phyloP scores from a whole-genome alignment of 2,888 invertebrate genomes.

The Erebia epiphron region DNA sequence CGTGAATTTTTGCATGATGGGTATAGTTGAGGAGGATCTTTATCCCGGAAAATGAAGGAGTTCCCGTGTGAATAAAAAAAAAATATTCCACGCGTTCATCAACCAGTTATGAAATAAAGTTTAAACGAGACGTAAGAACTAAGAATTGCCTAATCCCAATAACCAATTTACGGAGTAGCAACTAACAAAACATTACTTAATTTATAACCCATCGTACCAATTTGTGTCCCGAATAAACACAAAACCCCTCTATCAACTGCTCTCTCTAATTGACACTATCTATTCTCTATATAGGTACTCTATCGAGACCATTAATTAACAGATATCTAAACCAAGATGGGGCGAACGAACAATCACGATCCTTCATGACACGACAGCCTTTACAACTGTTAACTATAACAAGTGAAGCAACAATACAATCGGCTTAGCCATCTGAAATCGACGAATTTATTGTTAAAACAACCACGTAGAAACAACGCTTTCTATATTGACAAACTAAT shows the following conservation, averaged over 20 bases:
- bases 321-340: slow-evolving; percentile 55
- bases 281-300: slow-evolving; percentile 56
- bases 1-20: no score
- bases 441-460: slow-evolving; percentile 24
- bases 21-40: no score
- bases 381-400: slow-evolving; percentile 37
- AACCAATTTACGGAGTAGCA: neutral
- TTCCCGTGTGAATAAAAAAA: no score
- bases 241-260: slow-evolving; percentile 47
- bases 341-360: slow-evolving; percentile 58
- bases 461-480: slow-evolving; percentile 11
- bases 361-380: slow-evolving; percentile 43
- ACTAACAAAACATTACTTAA: slow-evolving; percentile 46
- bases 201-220: slow-evolving; percentile 43
- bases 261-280: slow-evolving; percentile 71
- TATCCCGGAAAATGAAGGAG: no score
- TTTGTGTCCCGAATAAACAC: slow-evolving; percentile 50
- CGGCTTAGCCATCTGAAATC: slow-evolving; percentile 23
- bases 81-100: no score
- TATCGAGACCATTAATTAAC: slow-evolving; percentile 69
- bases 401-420: slow-evolving; percentile 28
- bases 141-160: no score
- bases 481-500: slow-evolving; percentile 27
- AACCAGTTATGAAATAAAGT: no score
- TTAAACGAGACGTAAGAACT: no score